Evolutionary conservation across 1,140 invertebrate species (phyloP).

Genomic region (Zophobas atratus): DNA sequence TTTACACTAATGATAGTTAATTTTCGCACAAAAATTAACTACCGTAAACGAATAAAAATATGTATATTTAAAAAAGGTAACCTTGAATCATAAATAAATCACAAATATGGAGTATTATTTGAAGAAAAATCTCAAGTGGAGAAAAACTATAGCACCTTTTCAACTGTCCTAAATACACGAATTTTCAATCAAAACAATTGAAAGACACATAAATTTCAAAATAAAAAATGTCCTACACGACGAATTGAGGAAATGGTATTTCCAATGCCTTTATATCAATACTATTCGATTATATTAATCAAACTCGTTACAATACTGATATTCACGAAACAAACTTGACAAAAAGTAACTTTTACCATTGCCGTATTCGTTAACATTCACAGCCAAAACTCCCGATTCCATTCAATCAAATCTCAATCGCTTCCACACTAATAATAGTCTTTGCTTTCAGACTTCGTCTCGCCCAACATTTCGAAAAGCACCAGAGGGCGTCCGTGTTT

Average conservation of each 20-base stretch:
- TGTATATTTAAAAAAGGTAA: slow-evolving; percentile 1
- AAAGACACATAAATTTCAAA: no score
- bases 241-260: no score
- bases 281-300: no score
- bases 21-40: no score
- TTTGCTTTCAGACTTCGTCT: slow-evolving; percentile 12
- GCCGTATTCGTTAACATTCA: not conserved
- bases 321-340: not conserved
- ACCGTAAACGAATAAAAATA: not conserved
- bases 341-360: not conserved
- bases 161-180: no score
- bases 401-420: not conserved
- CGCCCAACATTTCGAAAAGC: slow-evolving; percentile 34
- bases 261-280: no score
- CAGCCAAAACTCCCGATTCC: slow-evolving; percentile 6
- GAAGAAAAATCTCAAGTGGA: no score
- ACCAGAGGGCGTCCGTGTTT: slow-evolving; percentile 70
- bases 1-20: not conserved
- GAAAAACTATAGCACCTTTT: no score
- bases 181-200: no score
- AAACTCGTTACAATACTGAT: not conserved
- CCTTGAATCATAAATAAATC: slow-evolving; percentile 14
- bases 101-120: not conserved
- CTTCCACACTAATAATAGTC: slow-evolving; percentile 9
- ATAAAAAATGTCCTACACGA: no score